Percentiles rank a stretch among this genome's conserved stretches.
Evolutionary conservation across 2,113 vertebrate genomes (phyloP).

Genomic region (Phalacrocorax brasilianus): DNA sequence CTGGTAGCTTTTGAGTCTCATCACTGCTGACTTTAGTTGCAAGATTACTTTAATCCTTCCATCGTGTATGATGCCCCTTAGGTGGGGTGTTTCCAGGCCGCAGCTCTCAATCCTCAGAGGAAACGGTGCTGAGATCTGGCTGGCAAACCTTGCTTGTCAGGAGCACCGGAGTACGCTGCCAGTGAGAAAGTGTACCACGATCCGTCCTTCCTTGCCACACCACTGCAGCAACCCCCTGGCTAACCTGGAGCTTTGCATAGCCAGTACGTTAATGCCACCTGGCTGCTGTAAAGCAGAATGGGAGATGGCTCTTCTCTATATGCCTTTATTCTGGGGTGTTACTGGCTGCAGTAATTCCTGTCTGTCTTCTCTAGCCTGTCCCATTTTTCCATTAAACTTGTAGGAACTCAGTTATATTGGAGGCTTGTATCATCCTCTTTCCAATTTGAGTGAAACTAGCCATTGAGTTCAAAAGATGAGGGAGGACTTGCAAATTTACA

Average conservation of each 20-base stretch:
- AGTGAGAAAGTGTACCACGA: background rate
- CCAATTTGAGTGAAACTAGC: background rate
- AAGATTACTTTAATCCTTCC: background rate
- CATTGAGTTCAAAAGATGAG: background rate
- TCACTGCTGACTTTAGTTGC: background rate
- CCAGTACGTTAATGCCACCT: background rate
- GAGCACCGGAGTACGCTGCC: rapidly evolving
- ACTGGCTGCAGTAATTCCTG: rapidly evolving
- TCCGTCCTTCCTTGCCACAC: background rate
- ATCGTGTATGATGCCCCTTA: rapidly evolving
- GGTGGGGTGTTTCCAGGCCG: background rate
- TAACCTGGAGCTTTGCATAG: background rate
- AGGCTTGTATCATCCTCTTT: background rate
- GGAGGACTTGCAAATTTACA: background rate
- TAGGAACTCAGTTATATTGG: background rate
- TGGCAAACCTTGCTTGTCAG: background rate
- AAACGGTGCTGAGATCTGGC: background rate
- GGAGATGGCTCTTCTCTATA: background rate
- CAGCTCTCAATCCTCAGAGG: background rate
- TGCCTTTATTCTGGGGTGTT: background rate
- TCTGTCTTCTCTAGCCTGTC: background rate
- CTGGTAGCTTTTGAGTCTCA: background rate
- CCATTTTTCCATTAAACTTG: background rate
- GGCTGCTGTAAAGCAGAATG: background rate
- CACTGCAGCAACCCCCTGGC: background rate